A percentile compares a stretch with the other conserved stretches of the same genome.
Conservation (phyloP, 2,888 invertebrate genomes). For the Polietes domitor region DNA sequence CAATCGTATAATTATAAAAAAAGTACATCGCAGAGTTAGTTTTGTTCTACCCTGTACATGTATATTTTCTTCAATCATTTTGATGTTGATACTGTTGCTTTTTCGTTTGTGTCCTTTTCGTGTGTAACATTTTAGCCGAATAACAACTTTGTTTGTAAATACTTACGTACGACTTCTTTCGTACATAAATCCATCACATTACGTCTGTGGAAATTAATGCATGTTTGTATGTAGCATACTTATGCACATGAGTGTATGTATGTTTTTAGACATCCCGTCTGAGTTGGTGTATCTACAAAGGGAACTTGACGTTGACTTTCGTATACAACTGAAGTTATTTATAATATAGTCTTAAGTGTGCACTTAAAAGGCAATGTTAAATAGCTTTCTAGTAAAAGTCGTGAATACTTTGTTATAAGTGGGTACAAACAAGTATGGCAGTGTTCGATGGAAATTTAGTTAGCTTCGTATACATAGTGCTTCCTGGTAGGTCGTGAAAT, state of each 20-base stretch:
- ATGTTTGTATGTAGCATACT: slow-evolving; percentile 30
- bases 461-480: too few relatives aligned
- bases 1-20: too few relatives aligned
- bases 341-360: slow-evolving; percentile 56
- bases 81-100: slow-evolving; percentile 23
- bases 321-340: slow-evolving; percentile 59
- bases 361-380: slow-evolving; percentile 33
- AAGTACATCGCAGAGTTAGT: too few relatives aligned
- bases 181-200: background rate
- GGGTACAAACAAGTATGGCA: background rate
- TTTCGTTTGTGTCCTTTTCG: slow-evolving; percentile 1
- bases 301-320: slow-evolving; percentile 35
- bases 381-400: background rate
- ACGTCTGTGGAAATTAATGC: slow-evolving; percentile 24
- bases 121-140: slow-evolving; percentile 28
- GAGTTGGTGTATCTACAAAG: too few relatives aligned
- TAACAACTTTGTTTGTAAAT: slow-evolving; percentile 29
- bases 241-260: background rate
- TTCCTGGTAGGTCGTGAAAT: too few relatives aligned
- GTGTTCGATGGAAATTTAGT: too few relatives aligned
- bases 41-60: background rate
- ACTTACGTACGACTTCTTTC: background rate
- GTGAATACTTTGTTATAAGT: background rate
- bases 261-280: background rate
- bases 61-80: background rate